A percentile compares a stretch with the other conserved stretches of the same genome.
Conservation (phyloP, 2,888 invertebrate genomes). For the Leucozona laternaria region DNA sequence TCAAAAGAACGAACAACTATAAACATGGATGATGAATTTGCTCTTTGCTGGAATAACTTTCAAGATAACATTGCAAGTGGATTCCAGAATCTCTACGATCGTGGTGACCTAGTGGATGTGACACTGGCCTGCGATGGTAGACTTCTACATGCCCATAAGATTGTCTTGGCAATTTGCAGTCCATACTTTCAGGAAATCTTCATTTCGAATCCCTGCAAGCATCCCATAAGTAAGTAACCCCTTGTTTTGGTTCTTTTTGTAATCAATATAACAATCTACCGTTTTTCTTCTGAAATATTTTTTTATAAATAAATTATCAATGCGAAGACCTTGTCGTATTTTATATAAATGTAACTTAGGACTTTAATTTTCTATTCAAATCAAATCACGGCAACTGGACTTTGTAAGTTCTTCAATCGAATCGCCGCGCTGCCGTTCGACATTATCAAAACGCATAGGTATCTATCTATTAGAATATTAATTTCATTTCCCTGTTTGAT, state of each 20-base stretch:
- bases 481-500: slow-evolving; percentile 20
- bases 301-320: slow-evolving; percentile 8
- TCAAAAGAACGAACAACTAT: slow-evolving; percentile 1
- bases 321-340: not conserved
- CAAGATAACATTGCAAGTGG: slow-evolving; percentile 84
- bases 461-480: slow-evolving; percentile 26
- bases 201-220: slow-evolving; percentile 84
- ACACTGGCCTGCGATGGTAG: slow-evolving; percentile 85
- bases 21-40: slow-evolving; percentile 83
- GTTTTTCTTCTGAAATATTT: not conserved
- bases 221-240: slow-evolving; percentile 84
- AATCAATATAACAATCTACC: not conserved
- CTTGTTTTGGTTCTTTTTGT: not conserved
- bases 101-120: slow-evolving; percentile 84
- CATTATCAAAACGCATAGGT: slow-evolving; percentile 22
- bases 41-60: slow-evolving; percentile 84
- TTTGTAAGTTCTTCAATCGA: slow-evolving; percentile 30
- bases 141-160: slow-evolving; percentile 84
- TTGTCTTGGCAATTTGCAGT: slow-evolving; percentile 85
- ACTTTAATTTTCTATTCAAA: slow-evolving; percentile 8
- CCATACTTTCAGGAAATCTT: slow-evolving; percentile 85
- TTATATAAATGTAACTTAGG: not conserved
- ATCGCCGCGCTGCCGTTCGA: not conserved
- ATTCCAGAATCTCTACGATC: slow-evolving; percentile 83
- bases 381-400: slow-evolving; percentile 18